Conservation (phyloP, 2,113 vertebrate species). For the Hypanus sabinus region DNA sequence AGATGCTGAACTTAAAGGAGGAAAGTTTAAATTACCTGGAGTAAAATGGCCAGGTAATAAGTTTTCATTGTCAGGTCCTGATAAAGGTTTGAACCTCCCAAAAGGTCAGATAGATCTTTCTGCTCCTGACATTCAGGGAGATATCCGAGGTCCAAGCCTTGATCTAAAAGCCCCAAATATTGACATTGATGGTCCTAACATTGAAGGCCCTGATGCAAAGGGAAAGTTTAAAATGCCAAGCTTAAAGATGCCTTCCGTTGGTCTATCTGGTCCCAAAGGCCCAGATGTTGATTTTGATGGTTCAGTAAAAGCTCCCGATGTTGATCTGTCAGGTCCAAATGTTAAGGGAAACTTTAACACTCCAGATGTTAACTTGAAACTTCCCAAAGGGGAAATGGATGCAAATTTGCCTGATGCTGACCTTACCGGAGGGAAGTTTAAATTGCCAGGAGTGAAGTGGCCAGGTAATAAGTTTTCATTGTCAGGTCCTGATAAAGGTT, state of each 20-base stretch:
- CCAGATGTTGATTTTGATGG: background rate
- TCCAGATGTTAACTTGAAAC: conserved; percentile 42
- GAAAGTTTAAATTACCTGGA: conserved; percentile 42
- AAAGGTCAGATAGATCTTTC: conserved; percentile 24
- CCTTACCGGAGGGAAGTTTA: conserved; percentile 42
- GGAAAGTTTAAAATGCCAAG: conserved; percentile 43
- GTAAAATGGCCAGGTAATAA: background rate
- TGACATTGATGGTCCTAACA: conserved; percentile 42
- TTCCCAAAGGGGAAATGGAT: conserved; percentile 37
- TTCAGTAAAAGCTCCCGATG: background rate
- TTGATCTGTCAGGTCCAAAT: conserved; percentile 38
- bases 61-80: conserved; percentile 39
- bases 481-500: conserved; percentile 41
- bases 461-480: conserved; percentile 19
- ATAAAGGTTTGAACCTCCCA: conserved; percentile 44
- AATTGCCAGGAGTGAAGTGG: conserved; percentile 20
- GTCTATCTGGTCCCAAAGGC: background rate
- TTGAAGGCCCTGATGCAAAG: conserved; percentile 44
- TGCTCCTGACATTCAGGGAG: conserved; percentile 38
- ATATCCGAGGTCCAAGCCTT: conserved; percentile 43
- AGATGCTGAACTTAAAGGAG: conserved; percentile 40
- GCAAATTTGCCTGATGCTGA: conserved; percentile 42
- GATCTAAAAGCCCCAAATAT: conserved; percentile 41
- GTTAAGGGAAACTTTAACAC: conserved; percentile 43
- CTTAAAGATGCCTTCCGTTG: conserved; percentile 42